Conservation (phyloP, 2,797 vertebrate species). For the Muscicapa striata region DNA sequence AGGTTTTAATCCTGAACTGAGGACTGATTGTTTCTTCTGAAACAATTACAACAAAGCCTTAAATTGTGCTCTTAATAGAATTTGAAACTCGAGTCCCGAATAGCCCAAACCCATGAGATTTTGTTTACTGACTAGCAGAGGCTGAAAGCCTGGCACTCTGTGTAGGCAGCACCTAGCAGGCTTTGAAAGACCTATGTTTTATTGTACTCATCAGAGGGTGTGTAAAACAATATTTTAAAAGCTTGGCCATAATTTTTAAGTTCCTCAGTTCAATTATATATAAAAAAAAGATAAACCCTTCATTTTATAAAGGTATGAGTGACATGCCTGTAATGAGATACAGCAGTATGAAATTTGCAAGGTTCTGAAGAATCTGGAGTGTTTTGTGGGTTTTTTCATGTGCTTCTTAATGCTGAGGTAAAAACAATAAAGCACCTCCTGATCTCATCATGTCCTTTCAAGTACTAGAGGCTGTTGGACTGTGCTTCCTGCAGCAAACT, state of each 20-base stretch:
- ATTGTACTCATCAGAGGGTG: not conserved
- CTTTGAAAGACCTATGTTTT: not conserved
- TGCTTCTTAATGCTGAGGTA: not conserved
- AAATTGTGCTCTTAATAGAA: not conserved
- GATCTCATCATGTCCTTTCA: not conserved
- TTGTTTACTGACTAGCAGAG: not conserved
- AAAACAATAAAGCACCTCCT: not conserved
- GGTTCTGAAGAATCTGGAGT: not conserved
- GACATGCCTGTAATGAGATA: not conserved
- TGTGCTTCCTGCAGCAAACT: not conserved
- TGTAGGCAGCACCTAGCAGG: not conserved
- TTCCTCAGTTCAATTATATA: not conserved
- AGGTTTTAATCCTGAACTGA: not conserved
- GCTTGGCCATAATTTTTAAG: not conserved
- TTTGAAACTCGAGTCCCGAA: not conserved
- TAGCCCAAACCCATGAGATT: not conserved
- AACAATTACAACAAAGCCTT: slow-evolving; percentile 23
- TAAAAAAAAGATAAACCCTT: not conserved
- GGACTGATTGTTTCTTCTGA: not conserved
- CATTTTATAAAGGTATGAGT: not conserved
- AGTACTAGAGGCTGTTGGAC: not conserved
- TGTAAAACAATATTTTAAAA: not conserved
- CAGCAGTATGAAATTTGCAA: not conserved
- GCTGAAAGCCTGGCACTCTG: not conserved
- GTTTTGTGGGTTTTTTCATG: not conserved